These are phyloP conservation scores for Graptemys geographica DNA, from an alignment of 2,797 vertebrate genomes.

Conservation along the genomic window DNA sequence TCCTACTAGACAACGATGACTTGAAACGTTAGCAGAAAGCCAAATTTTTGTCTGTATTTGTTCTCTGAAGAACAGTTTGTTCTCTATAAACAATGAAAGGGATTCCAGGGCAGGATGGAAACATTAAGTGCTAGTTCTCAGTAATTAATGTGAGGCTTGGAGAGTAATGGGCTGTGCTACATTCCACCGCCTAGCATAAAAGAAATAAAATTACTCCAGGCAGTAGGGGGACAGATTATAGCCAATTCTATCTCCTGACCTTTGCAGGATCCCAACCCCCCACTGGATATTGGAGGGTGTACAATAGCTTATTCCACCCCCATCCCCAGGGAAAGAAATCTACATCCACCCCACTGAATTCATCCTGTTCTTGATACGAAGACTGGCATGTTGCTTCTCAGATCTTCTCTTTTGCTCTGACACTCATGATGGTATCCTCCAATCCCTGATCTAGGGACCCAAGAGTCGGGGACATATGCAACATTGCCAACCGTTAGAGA, in stretches of 20 bases:
- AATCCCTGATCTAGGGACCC: not conserved
- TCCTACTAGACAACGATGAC: constrained; percentile 50
- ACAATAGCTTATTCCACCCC: not conserved
- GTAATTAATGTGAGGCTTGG: constrained; percentile 63
- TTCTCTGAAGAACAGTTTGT: constrained; percentile 67
- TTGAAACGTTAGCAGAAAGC: constrained; percentile 43
- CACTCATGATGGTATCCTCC: not conserved
- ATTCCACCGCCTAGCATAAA: constrained; percentile 7
- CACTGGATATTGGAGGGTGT: not conserved
- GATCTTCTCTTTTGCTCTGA: not conserved
- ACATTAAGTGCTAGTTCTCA: constrained; percentile 64
- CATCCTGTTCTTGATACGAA: not conserved
- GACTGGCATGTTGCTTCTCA: constrained; percentile 10
- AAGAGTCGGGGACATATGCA: not conserved
- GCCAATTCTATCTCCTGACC: not conserved
- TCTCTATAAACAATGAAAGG: constrained; percentile 66
- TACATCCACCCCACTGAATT: not conserved
- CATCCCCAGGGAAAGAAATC: not conserved
- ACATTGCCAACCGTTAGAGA: constrained; percentile 71
- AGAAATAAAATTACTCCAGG: not conserved
- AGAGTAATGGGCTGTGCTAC: constrained; percentile 47
- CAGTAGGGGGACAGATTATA: constrained; percentile 19
- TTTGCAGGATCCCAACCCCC: not conserved
- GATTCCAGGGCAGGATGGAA: constrained; percentile 70
- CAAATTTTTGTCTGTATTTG: constrained; percentile 21